phyloP scores from a whole-genome alignment of 1,140 invertebrate genomes.

The Pararge aegeria region DNA sequence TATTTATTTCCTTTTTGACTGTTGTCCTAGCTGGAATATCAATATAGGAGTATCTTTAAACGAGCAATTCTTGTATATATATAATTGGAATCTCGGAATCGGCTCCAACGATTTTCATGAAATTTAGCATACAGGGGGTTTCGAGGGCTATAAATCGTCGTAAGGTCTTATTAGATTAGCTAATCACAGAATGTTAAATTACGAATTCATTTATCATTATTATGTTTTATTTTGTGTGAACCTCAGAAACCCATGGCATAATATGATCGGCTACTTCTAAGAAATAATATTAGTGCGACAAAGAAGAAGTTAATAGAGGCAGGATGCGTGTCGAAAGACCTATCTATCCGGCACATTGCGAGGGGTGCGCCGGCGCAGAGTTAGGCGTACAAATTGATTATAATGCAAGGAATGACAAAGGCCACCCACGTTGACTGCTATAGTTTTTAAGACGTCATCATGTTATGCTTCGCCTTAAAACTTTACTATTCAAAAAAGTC shows the following conservation, averaged over 20 bases:
- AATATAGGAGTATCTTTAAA: too few relatives aligned
- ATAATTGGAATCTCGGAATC: too few relatives aligned
- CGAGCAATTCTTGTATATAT: too few relatives aligned
- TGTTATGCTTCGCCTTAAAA: constrained; percentile 3
- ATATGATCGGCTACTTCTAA: background rate
- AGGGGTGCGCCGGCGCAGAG: constrained; percentile 37
- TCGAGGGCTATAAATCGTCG: too few relatives aligned
- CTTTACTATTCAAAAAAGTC: background rate
- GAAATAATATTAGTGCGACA: constrained; percentile 9
- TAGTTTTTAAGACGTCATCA: constrained; percentile 24
- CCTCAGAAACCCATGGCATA: background rate
- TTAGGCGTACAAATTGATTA: constrained; percentile 73
- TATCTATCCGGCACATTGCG: constrained; percentile 43
- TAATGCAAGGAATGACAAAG: constrained; percentile 53
- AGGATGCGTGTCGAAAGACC: constrained; percentile 62
- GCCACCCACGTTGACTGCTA: constrained; percentile 54
- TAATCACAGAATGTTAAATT: too few relatives aligned
- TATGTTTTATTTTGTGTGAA: background rate
- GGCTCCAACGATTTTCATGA: too few relatives aligned
- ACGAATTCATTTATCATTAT: too few relatives aligned
- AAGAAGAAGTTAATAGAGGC: constrained; percentile 25
- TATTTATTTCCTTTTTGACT: too few relatives aligned
- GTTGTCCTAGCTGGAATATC: too few relatives aligned
- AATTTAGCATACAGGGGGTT: too few relatives aligned
- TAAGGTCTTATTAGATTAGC: too few relatives aligned